These are phyloP conservation scores for Poecilia picta DNA, from an alignment of 2,797 vertebrate genomes.

Conservation along the genomic window DNA sequence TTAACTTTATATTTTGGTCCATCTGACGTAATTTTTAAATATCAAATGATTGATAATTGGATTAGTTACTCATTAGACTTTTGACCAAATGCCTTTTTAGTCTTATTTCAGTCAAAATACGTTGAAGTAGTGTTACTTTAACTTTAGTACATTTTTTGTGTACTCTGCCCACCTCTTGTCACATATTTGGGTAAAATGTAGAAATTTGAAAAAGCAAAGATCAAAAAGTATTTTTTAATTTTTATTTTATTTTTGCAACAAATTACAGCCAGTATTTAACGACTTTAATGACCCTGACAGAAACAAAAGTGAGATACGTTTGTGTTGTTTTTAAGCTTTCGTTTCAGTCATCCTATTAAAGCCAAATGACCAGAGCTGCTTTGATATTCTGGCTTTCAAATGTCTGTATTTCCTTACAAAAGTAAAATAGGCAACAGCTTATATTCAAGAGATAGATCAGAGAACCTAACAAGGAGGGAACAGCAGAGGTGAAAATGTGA, in stretches of 20 bases:
- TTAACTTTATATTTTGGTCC: too few species aligned
- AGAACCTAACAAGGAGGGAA: background rate
- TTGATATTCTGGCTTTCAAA: background rate
- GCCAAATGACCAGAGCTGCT: too few species aligned
- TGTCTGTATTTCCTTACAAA: background rate
- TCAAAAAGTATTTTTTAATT: background rate
- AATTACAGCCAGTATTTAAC: background rate
- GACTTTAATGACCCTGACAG: background rate
- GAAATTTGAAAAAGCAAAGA: background rate
- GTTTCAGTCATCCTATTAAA: background rate
- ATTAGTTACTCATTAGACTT: too few species aligned
- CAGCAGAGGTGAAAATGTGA: slow-evolving; percentile 7
- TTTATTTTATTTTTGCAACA: background rate
- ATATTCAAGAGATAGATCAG: background rate
- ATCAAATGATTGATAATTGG: too few species aligned
- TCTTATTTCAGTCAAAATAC: too few species aligned
- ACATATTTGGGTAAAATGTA: background rate
- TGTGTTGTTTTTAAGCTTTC: background rate
- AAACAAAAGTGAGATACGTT: background rate
- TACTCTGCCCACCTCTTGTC: too few species aligned
- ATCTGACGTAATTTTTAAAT: too few species aligned
- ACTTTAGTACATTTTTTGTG: too few species aligned
- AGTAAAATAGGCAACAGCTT: background rate
- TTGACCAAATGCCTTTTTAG: too few species aligned
- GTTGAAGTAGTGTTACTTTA: too few species aligned